Percentiles rank a stretch among this genome's conserved stretches.
These are phyloP conservation scores for Chloroceryle amazona DNA, from an alignment of 2,797 vertebrate genomes.

Conservation along the genomic window DNA sequence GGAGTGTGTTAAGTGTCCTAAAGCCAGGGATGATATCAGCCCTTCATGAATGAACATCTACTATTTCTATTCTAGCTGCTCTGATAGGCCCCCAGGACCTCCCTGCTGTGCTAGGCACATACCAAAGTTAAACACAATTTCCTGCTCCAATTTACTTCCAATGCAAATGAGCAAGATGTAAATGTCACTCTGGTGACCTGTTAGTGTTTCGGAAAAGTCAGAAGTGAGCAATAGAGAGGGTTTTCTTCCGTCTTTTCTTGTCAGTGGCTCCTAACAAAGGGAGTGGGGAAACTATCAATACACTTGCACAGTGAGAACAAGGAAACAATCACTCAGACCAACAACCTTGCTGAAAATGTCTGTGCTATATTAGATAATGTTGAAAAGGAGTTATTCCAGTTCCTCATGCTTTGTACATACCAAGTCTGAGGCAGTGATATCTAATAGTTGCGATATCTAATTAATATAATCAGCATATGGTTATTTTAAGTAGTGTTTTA, in stretches of 20 bases:
- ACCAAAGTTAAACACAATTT: neutral
- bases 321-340: neutral
- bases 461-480: neutral
- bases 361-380: neutral
- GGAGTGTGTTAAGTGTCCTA: neutral
- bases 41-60: neutral
- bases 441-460: neutral
- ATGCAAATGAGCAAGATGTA: neutral
- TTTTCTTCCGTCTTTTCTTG: neutral
- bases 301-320: neutral
- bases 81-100: neutral
- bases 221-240: neutral
- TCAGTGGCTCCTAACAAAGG: neutral
- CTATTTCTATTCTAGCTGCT: neutral
- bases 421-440: neutral
- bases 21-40: neutral
- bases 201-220: neutral
- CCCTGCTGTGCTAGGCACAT: rapidly evolving
- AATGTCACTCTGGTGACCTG: neutral
- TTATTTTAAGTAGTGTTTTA: neutral
- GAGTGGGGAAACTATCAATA: neutral
- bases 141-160: neutral
- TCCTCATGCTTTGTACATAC: neutral
- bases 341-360: neutral
- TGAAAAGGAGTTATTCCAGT: neutral